A percentile compares a stretch with the other conserved stretches of the same genome.
These are phyloP conservation scores for Elachura formosa DNA, from an alignment of 2,113 vertebrate genomes.

Conservation along the genomic window DNA sequence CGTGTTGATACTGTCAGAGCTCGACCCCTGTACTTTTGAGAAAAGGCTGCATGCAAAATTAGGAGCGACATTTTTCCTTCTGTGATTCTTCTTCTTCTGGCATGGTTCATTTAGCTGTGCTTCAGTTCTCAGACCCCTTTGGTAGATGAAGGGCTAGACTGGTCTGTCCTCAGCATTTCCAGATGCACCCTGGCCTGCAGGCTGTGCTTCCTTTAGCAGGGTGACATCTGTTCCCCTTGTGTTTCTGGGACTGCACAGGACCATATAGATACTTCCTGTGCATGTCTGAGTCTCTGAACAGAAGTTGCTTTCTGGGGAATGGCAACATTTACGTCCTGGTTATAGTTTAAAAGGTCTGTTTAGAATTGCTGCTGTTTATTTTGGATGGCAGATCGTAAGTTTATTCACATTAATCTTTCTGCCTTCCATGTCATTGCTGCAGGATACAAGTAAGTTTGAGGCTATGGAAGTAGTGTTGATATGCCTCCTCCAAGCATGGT, in stretches of 20 bases:
- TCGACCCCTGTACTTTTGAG: neutral
- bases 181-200: neutral
- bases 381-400: neutral
- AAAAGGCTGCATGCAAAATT: neutral
- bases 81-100: neutral
- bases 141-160: neutral
- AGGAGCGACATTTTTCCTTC: neutral
- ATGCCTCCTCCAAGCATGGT: neutral
- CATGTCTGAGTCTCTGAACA: neutral
- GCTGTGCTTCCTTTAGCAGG: neutral
- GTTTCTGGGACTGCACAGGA: neutral
- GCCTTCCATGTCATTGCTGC: neutral
- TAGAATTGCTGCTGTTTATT: neutral
- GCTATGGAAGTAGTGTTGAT: neutral
- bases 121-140: neutral
- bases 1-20: neutral
- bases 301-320: neutral
- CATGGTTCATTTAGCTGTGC: neutral
- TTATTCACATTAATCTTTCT: neutral
- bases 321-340: neutral
- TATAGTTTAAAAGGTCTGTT: neutral
- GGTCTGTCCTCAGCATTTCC: neutral
- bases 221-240: neutral
- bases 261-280: neutral
- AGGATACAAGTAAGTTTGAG: neutral